Evolutionary conservation across 2,888 invertebrate species (phyloP).

Genomic region (Drosophila siamana): DNA sequence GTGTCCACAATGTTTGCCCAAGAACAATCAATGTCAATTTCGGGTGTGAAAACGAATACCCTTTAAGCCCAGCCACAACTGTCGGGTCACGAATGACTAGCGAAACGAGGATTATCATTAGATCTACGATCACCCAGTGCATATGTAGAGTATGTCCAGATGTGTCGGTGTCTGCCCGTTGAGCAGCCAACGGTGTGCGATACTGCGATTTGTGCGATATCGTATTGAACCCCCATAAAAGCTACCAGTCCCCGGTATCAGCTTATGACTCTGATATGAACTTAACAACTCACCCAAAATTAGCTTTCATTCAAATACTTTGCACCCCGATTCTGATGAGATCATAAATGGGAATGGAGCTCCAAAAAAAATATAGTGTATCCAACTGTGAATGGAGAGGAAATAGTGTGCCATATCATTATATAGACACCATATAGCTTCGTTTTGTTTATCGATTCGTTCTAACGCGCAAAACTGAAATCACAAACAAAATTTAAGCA

Average conservation of each 20-base stretch:
- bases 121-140: not conserved
- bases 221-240: slow-evolving; percentile 54
- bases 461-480: slow-evolving; percentile 47
- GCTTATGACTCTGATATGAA: slow-evolving; percentile 54
- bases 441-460: slow-evolving; percentile 39
- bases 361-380: slow-evolving; percentile 26
- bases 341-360: slow-evolving; percentile 17
- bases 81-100: slow-evolving; percentile 38
- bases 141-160: not conserved
- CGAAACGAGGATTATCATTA: slow-evolving; percentile 16
- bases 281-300: slow-evolving; percentile 29
- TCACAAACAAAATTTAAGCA: slow-evolving; percentile 63
- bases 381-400: slow-evolving; percentile 7
- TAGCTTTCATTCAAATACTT: slow-evolving; percentile 15
- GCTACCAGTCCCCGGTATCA: slow-evolving; percentile 73
- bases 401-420: slow-evolving; percentile 29
- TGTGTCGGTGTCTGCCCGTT: not conserved
- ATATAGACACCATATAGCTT: slow-evolving; percentile 40
- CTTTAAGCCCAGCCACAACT: slow-evolving; percentile 28
- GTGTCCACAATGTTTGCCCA: slow-evolving; percentile 47
- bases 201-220: slow-evolving; percentile 63
- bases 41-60: slow-evolving; percentile 35
- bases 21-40: slow-evolving; percentile 62
- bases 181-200: slow-evolving; percentile 36
- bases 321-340: slow-evolving; percentile 13